phyloP scores from a whole-genome alignment of 2,113 vertebrate species.

The Toxotes jaculatrix region DNA sequence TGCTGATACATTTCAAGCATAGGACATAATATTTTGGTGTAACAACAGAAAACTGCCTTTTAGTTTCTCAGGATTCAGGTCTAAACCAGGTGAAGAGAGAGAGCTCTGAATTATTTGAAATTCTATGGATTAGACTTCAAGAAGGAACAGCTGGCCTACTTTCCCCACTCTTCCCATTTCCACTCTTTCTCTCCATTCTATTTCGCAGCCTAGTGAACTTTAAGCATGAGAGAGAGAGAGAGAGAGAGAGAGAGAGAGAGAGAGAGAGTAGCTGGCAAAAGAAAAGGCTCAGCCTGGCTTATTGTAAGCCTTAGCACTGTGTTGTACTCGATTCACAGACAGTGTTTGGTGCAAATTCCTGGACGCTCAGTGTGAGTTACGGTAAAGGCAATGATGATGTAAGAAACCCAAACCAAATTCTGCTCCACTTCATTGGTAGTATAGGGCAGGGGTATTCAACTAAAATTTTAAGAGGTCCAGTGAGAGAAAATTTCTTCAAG shows the following conservation, averaged over 20 bases:
- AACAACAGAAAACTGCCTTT: too few relatives aligned
- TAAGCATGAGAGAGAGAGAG: not conserved
- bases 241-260: not conserved
- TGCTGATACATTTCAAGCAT: not conserved
- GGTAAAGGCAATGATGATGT: not conserved
- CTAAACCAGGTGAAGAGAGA: not conserved
- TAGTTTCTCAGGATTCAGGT: not conserved
- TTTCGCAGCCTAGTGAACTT: constrained; percentile 26
- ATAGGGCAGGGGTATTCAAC: too few relatives aligned
- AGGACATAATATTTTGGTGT: not conserved
- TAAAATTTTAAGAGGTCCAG: too few relatives aligned
- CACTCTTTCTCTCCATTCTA: not conserved
- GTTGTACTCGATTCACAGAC: not conserved
- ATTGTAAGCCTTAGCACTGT: not conserved
- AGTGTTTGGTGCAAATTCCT: not conserved
- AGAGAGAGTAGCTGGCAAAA: not conserved
- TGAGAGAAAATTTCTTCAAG: too few relatives aligned
- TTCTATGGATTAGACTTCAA: not conserved
- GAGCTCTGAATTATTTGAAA: not conserved
- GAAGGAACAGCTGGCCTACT: constrained; percentile 25
- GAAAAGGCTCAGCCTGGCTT: not conserved
- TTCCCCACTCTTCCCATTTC: constrained; percentile 1
- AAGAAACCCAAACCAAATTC: not conserved
- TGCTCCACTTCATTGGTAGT: not conserved
- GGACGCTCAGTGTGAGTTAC: not conserved